Evolutionary conservation across 2,113 vertebrate species (phyloP).

Genomic region (Clarias magur): DNA sequence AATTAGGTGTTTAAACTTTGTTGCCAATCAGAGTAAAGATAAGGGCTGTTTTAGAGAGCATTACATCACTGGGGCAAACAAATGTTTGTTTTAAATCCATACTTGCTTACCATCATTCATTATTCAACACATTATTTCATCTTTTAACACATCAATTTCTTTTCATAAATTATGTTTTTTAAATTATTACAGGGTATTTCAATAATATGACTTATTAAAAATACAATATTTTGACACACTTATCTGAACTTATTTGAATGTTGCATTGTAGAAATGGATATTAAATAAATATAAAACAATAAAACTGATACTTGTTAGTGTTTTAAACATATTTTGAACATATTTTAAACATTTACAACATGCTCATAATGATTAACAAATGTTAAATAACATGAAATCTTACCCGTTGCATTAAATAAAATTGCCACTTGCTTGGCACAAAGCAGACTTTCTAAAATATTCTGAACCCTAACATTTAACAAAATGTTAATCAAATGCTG

Average conservation of each 20-base stretch:
- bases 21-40: constrained; percentile 17
- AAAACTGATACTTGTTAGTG: background rate
- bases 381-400: background rate
- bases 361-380: background rate
- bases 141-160: background rate
- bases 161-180: background rate
- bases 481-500: background rate
- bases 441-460: background rate
- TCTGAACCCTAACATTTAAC: background rate
- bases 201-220: background rate
- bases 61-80: background rate
- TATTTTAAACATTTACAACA: background rate
- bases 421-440: background rate
- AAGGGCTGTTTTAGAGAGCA: background rate
- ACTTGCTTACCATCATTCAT: background rate
- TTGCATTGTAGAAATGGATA: background rate
- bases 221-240: background rate
- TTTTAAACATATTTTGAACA: background rate
- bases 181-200: background rate
- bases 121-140: background rate
- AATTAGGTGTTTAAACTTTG: constrained; percentile 15
- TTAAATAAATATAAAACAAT: background rate
- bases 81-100: background rate
- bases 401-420: background rate
- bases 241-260: background rate